Percentiles rank a stretch among this genome's conserved stretches.
Conservation (phyloP, 2,113 vertebrate genomes). For the Triplophysa rosa region DNA sequence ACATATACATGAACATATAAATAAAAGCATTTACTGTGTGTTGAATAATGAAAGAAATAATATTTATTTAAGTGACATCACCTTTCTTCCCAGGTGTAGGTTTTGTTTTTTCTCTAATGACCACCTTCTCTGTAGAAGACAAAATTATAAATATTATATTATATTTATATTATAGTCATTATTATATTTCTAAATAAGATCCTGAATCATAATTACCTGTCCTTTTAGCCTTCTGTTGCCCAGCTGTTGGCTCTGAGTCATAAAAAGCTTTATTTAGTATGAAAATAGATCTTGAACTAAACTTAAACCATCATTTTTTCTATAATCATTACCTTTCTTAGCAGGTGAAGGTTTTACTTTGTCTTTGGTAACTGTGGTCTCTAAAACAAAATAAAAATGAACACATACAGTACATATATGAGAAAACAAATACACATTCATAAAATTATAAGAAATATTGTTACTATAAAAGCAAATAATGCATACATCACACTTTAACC, state of each 20-base stretch:
- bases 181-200: conserved; percentile 11
- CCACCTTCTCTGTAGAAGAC: conserved; percentile 41
- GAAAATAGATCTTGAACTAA: conserved; percentile 1
- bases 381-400: neutral
- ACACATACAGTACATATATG: neutral
- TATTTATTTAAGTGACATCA: conserved; percentile 22
- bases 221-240: conserved; percentile 54
- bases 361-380: neutral
- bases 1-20: no score
- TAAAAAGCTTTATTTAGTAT: conserved; percentile 38
- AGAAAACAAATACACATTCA: neutral
- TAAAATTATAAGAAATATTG: neutral
- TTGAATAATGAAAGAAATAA: no score
- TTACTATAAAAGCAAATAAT: neutral
- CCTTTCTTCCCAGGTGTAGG: conserved; percentile 56
- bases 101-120: conserved; percentile 53
- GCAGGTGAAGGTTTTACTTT: conserved; percentile 15
- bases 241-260: conserved; percentile 50
- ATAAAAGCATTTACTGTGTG: no score
- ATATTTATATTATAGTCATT: neutral
- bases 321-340: conserved; percentile 34
- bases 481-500: neutral
- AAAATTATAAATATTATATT: neutral
- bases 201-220: conserved; percentile 55
- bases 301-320: neutral